These are phyloP conservation scores for Drosophila hydei DNA, from an alignment of 1,140 invertebrate genomes.

Conservation along the genomic window DNA sequence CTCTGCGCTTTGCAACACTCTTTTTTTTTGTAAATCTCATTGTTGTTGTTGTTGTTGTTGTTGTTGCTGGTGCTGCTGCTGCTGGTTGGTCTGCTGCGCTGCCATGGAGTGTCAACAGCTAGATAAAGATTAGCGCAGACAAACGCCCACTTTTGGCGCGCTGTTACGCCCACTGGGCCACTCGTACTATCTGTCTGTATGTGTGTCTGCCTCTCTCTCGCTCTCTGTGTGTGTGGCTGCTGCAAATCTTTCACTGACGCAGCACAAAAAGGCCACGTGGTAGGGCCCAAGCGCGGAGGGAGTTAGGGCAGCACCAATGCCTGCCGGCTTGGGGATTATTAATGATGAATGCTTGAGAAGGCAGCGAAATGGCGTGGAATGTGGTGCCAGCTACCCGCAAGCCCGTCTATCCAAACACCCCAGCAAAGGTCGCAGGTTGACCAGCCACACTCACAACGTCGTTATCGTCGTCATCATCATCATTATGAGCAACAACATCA, in stretches of 20 bases:
- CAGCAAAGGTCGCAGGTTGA: conserved; percentile 32
- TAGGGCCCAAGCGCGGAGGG: conserved; percentile 28
- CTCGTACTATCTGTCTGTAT: conserved; percentile 24
- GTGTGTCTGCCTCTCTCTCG: conserved; percentile 16
- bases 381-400: conserved; percentile 24
- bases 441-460: conserved; percentile 24
- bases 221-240: conserved; percentile 43
- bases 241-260: conserved; percentile 79
- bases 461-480: conserved; percentile 19
- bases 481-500: conserved; percentile 5
- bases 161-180: conserved; percentile 73
- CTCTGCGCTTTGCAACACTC: conserved; percentile 49
- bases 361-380: conserved; percentile 78
- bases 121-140: conserved; percentile 81
- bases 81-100: conserved; percentile 44
- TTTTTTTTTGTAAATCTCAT: conserved; percentile 24
- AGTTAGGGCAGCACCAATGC: conserved; percentile 28
- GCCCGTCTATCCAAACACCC: not conserved
- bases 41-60: conserved; percentile 36
- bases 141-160: conserved; percentile 77
- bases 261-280: conserved; percentile 69
- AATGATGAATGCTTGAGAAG: conserved; percentile 81
- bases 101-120: conserved; percentile 80
- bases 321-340: conserved; percentile 67
- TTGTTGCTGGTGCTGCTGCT: conserved; percentile 31